Percentiles rank a stretch among this genome's conserved stretches.
Evolutionary conservation across 2,797 vertebrate species (phyloP).

Genomic region (Myiotriccus ornatus): DNA sequence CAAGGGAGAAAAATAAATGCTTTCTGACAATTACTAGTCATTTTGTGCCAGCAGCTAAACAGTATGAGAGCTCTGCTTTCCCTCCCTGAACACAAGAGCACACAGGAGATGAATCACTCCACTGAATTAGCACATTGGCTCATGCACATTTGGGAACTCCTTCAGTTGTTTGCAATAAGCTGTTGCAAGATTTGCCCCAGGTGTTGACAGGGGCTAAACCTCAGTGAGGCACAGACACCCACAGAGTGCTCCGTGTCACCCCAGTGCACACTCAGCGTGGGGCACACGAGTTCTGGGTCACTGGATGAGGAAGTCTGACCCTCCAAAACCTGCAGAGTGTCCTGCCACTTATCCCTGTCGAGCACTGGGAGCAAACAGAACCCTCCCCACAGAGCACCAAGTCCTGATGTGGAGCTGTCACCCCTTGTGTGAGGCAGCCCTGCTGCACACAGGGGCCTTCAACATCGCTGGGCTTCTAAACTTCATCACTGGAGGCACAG

Average conservation of each 20-base stretch:
- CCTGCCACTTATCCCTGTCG: not conserved
- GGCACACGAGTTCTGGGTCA: not conserved
- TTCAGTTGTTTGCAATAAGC: not conserved
- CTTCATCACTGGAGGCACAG: not conserved
- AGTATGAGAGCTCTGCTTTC: not conserved
- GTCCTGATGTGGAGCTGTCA: not conserved
- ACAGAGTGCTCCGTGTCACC: not conserved
- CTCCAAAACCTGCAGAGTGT: not conserved
- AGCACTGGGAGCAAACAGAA: not conserved
- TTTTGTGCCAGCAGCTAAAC: slow-evolving; percentile 3
- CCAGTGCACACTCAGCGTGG: accelerated
- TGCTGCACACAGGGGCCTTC: not conserved
- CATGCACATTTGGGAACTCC: not conserved
- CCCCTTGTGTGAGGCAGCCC: not conserved
- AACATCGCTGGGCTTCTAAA: not conserved
- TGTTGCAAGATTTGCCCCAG: not conserved
- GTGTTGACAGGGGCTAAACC: not conserved
- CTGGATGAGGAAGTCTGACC: not conserved
- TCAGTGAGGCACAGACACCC: not conserved
- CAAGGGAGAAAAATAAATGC: not conserved
- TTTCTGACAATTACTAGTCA: slow-evolving; percentile 3
- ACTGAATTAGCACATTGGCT: not conserved
- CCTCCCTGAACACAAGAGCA: not conserved
- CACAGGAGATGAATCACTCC: not conserved
- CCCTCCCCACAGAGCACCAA: not conserved